Conservation (phyloP, 2,113 vertebrate species). For the Neomonachus schauinslandi region DNA sequence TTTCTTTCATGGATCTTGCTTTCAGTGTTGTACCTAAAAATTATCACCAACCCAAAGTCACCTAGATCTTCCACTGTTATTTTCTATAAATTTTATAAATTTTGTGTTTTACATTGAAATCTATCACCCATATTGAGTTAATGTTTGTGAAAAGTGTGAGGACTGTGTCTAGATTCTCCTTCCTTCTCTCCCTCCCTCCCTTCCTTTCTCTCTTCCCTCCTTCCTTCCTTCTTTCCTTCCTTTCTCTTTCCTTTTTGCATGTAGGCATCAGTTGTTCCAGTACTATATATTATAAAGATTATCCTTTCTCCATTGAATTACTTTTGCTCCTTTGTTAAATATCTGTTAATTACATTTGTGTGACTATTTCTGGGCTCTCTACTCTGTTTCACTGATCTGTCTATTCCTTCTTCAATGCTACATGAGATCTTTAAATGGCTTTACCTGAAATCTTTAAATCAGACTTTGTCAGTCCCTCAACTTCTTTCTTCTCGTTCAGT, state of each 20-base stretch:
- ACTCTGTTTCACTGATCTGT: background rate
- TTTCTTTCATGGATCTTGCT: background rate
- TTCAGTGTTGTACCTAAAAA: background rate
- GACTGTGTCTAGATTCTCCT: background rate
- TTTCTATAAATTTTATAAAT: background rate
- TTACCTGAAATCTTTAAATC: background rate
- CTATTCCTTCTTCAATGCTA: background rate
- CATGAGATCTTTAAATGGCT: too few relatives aligned
- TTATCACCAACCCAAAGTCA: background rate
- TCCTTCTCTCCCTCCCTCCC: background rate
- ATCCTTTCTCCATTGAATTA: background rate
- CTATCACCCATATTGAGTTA: background rate
- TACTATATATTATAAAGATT: background rate
- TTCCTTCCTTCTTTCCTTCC: too few relatives aligned
- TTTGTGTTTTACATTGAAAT: background rate
- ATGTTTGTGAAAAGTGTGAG: background rate
- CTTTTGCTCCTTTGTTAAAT: background rate
- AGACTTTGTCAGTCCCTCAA: background rate
- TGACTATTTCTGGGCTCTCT: background rate
- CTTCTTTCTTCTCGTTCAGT: background rate
- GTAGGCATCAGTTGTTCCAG: background rate
- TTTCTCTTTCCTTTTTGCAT: background rate
- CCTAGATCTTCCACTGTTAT: background rate
- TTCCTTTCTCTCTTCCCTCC: background rate
- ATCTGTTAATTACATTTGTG: background rate